phyloP scores from a whole-genome alignment of 2,888 invertebrate species.

The Drosophila nigritarsus region DNA sequence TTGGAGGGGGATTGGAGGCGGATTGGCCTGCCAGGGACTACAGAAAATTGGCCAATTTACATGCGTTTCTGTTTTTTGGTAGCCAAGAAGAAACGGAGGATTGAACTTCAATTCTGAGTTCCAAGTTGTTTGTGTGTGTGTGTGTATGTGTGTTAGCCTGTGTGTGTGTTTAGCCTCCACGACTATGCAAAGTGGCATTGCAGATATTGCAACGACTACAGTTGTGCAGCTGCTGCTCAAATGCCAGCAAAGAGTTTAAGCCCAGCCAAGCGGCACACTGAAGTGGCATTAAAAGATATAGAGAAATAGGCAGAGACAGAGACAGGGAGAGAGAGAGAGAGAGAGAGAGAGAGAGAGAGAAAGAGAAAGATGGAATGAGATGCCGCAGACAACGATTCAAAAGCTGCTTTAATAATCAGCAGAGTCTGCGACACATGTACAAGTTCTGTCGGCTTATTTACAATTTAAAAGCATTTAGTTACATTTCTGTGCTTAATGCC shows the following conservation, averaged over 20 bases:
- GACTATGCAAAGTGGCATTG: conserved; percentile 65
- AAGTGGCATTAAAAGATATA: conserved; percentile 68
- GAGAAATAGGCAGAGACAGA: conserved; percentile 18
- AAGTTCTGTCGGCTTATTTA: conserved; percentile 44
- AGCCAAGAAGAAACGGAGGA: conserved; percentile 45
- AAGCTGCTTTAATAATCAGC: conserved; percentile 34
- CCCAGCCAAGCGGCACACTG: conserved; percentile 73
- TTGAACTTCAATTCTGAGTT: conserved; percentile 72
- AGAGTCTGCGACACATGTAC: conserved; percentile 16
- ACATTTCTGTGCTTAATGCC: conserved; percentile 38
- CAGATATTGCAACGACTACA: conserved; percentile 38
- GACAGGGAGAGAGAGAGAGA: background rate
- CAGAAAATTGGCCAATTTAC: conserved; percentile 78
- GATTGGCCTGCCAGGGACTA: conserved; percentile 45
- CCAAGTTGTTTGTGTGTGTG: conserved; percentile 27
- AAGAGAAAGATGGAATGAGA: background rate
- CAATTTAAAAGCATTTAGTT: conserved; percentile 58
- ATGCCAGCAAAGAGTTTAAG: conserved; percentile 72
- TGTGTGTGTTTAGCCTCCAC: conserved; percentile 15
- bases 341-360: background rate
- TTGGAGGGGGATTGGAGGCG: conserved; percentile 10
- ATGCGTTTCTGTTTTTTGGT: conserved; percentile 69
- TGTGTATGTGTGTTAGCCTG: conserved; percentile 17
- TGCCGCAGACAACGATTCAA: conserved; percentile 29
- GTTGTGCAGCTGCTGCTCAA: conserved; percentile 44